A percentile compares a stretch with the other conserved stretches of the same genome.
Conservation (phyloP, 2,113 vertebrate genomes). For the Psilopsiagon aymara region DNA sequence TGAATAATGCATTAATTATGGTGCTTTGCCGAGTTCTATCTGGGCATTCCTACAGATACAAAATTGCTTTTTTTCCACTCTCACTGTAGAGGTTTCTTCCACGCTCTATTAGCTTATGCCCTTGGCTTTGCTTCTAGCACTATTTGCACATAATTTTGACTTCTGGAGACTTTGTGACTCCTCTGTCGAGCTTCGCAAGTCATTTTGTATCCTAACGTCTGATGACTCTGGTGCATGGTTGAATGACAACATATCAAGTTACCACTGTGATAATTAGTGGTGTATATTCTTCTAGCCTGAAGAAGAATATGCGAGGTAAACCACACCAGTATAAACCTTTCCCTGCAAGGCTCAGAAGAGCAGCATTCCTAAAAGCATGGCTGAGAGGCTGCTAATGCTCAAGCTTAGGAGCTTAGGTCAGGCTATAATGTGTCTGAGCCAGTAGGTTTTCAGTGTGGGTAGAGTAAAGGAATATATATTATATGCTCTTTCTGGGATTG, state of each 20-base stretch:
- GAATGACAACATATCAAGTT: rapidly evolving
- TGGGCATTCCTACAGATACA: neutral
- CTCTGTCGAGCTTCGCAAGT: neutral
- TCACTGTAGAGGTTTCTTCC: neutral
- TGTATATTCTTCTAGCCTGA: neutral
- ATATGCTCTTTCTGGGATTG: neutral
- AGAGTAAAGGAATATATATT: neutral
- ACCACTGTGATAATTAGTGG: neutral
- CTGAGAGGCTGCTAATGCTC: neutral
- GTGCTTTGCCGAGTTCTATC: neutral
- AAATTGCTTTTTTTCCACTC: neutral
- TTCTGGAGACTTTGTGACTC: neutral
- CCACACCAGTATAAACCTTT: neutral
- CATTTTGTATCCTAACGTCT: neutral
- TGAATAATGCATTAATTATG: rapidly evolving
- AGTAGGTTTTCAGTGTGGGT: neutral
- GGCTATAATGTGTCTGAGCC: neutral
- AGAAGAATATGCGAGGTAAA: neutral
- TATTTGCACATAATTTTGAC: neutral
- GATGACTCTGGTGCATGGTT: neutral
- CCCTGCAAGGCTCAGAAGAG: neutral
- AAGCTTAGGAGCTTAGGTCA: neutral
- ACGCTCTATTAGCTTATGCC: neutral
- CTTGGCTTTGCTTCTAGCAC: neutral
- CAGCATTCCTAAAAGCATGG: neutral